phyloP scores from a whole-genome alignment of 2,888 invertebrate genomes.

The Plagodis pulveraria region DNA sequence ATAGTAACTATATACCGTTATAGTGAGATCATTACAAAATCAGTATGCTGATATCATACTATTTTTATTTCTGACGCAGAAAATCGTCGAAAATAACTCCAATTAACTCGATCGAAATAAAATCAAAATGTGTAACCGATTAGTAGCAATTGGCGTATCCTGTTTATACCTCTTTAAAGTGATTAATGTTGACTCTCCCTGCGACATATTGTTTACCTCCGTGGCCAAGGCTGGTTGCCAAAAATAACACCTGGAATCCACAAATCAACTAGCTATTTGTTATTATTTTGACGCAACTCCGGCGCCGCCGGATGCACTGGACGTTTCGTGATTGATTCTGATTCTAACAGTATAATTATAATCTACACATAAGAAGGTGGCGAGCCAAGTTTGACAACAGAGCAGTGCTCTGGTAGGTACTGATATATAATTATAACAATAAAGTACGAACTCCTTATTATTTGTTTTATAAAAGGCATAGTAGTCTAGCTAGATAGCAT shows the following conservation, averaged over 20 bases:
- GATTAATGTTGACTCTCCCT: slow-evolving; percentile 22
- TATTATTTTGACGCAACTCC: slow-evolving; percentile 34
- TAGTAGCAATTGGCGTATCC: slow-evolving; percentile 17
- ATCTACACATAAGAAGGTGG: not conserved
- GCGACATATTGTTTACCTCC: slow-evolving; percentile 35
- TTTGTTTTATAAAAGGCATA: too few relatives aligned
- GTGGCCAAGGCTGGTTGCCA: slow-evolving; percentile 32
- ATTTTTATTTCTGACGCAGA: not conserved
- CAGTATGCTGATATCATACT: too few relatives aligned
- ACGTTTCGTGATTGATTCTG: slow-evolving; percentile 38
- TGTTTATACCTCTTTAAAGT: slow-evolving; percentile 16
- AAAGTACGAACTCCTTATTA: too few relatives aligned
- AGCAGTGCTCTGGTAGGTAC: too few relatives aligned
- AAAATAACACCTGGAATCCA: slow-evolving; percentile 41
- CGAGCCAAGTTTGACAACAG: too few relatives aligned
- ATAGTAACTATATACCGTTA: too few relatives aligned
- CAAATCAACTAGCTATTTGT: slow-evolving; percentile 32
- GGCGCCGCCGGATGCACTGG: slow-evolving; percentile 32
- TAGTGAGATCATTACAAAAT: too few relatives aligned
- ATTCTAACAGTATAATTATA: slow-evolving; percentile 47
- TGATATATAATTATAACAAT: too few relatives aligned
- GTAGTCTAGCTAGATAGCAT: too few relatives aligned
- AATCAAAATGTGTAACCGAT: slow-evolving; percentile 11
- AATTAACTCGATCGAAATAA: not conserved
- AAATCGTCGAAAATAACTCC: not conserved